Evolutionary conservation across 2,797 vertebrate species (phyloP).

Genomic region (Xiphophorus birchmanni): DNA sequence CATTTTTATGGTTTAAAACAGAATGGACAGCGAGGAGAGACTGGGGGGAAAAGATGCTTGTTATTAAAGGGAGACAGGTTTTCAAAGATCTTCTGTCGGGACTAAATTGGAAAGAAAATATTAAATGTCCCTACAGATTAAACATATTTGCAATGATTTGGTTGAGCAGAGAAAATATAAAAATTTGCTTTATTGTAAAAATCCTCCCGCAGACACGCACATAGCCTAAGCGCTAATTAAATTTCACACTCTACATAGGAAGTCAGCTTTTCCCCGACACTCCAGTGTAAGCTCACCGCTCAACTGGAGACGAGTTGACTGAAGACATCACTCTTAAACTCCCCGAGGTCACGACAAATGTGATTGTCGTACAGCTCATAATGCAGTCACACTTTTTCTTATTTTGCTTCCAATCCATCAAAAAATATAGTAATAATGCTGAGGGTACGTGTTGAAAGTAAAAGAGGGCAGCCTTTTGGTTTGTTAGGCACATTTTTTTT

Average conservation of each 20-base stretch:
- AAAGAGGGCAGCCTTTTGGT: not conserved
- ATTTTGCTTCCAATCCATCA: constrained; percentile 2
- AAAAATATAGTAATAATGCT: not conserved
- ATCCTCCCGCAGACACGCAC: not conserved
- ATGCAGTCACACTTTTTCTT: constrained; percentile 10
- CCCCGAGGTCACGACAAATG: constrained; percentile 8
- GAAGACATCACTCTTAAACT: constrained; percentile 25
- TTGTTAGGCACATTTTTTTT: not conserved
- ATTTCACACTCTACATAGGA: constrained; percentile 12
- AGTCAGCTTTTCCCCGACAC: constrained; percentile 22
- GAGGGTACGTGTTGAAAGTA: constrained; percentile 8
- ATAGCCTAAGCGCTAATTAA: constrained; percentile 18
- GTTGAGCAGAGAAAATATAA: not conserved
- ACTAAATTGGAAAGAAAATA: not conserved
- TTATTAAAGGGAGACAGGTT: not conserved
- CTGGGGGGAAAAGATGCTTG: not conserved
- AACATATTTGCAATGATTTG: not conserved
- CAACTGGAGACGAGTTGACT: constrained; percentile 15
- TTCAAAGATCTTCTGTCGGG: not conserved
- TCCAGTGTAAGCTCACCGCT: constrained; percentile 19
- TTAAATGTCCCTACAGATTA: not conserved
- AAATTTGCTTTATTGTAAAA: constrained; percentile 9
- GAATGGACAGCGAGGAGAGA: not conserved
- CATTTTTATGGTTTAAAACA: constrained; percentile 18
- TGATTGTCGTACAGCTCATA: constrained; percentile 4